Percentiles rank a stretch among this genome's conserved stretches.
Conservation (phyloP, 2,888 invertebrate genomes). For the Tipula lateralis region DNA sequence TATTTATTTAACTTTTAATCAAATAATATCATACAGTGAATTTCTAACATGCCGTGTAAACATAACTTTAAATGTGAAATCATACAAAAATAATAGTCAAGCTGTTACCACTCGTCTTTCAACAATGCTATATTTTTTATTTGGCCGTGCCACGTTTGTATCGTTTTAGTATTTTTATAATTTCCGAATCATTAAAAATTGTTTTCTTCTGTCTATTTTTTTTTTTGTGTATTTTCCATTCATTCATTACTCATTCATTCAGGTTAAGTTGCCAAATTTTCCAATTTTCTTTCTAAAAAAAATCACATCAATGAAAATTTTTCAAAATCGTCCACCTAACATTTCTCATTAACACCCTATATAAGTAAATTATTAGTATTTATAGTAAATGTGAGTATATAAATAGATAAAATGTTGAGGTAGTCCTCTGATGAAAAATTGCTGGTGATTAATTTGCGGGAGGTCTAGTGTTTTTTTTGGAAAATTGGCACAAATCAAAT, state of each 20-base stretch:
- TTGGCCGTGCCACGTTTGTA: not conserved
- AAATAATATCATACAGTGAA: not conserved
- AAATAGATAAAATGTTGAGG: not conserved
- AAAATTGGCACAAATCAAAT: too few relatives aligned
- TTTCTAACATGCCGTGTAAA: not conserved
- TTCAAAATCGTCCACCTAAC: slow-evolving; percentile 3
- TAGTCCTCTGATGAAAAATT: not conserved
- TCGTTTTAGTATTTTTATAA: not conserved
- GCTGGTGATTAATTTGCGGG: not conserved
- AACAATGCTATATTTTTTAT: not conserved
- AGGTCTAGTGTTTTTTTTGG: not conserved
- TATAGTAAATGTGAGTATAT: not conserved
- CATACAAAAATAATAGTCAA: not conserved
- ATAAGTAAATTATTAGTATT: not conserved
- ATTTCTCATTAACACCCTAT: not conserved
- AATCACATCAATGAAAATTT: not conserved
- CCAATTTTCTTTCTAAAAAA: not conserved
- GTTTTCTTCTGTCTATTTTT: not conserved
- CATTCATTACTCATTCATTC: not conserved
- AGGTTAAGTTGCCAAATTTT: not conserved
- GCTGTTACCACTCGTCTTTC: not conserved
- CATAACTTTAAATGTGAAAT: not conserved
- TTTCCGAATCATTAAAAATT: not conserved
- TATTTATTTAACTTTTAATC: too few relatives aligned
- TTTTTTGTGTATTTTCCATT: not conserved